Percentiles rank a stretch among this genome's conserved stretches.
These are phyloP conservation scores for Nannospalax galili DNA, from an alignment of 2,113 vertebrate genomes.

Conservation along the genomic window DNA sequence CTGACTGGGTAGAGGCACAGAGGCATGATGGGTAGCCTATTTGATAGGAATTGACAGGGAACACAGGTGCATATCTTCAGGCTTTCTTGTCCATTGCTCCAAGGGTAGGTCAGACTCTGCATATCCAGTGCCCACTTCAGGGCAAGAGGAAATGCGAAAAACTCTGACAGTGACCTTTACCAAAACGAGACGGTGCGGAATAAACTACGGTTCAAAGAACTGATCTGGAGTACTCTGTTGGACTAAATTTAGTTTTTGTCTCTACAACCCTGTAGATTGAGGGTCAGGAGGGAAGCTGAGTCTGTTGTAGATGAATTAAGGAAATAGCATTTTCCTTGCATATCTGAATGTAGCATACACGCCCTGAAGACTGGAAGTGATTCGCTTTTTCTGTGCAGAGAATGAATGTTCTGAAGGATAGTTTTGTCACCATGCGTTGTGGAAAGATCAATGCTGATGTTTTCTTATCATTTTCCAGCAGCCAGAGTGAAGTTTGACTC, in stretches of 20 bases:
- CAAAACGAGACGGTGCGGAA: too few relatives aligned
- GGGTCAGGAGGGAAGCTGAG: not conserved
- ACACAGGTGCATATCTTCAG: not conserved
- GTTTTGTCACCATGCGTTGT: slow-evolving; percentile 2
- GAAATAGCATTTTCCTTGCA: not conserved
- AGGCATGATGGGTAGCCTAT: not conserved
- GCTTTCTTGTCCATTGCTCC: not conserved
- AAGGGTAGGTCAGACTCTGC: not conserved
- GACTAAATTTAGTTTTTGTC: not conserved
- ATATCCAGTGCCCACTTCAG: not conserved
- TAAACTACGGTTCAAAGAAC: not conserved
- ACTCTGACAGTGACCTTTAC: not conserved
- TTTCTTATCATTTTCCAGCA: slow-evolving; percentile 26
- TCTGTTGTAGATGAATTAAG: not conserved
- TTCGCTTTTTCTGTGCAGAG: slow-evolving; percentile 31
- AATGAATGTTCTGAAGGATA: not conserved
- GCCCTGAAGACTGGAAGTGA: not conserved
- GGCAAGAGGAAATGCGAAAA: not conserved
- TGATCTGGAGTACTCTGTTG: not conserved
- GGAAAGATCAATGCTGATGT: not conserved
- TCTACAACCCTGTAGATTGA: not conserved
- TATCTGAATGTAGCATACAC: not conserved
- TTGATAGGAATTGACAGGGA: not conserved
- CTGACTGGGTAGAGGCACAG: not conserved
- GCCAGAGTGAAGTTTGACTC: not conserved